Evolutionary conservation across 1,140 invertebrate species (phyloP).

Genomic region (Danaus melanippus): DNA sequence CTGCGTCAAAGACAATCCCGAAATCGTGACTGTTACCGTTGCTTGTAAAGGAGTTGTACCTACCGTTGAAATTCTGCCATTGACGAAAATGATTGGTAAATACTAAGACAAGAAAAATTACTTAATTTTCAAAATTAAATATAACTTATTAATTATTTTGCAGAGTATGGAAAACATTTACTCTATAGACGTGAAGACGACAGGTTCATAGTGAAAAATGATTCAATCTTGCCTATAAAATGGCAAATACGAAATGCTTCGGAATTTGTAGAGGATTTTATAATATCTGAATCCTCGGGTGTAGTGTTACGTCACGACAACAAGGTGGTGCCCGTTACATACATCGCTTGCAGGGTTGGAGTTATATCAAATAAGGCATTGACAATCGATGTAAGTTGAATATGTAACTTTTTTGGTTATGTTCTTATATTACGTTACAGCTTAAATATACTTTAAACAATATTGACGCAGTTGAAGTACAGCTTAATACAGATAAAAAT

Average conservation of each 20-base stretch:
- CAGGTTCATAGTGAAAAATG: slow-evolving; percentile 63
- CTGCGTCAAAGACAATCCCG: slow-evolving; percentile 59
- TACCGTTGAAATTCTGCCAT: slow-evolving; percentile 49
- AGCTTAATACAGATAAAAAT: too few relatives aligned
- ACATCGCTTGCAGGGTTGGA: slow-evolving; percentile 56
- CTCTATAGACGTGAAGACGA: slow-evolving; percentile 58
- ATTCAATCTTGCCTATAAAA: slow-evolving; percentile 58
- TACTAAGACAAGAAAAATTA: background rate
- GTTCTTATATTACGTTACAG: too few relatives aligned
- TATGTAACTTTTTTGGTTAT: slow-evolving; percentile 6
- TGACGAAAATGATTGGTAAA: slow-evolving; percentile 53
- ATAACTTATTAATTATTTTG: slow-evolving; percentile 14
- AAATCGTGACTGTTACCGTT: slow-evolving; percentile 48
- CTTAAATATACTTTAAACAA: too few relatives aligned
- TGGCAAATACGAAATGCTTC: slow-evolving; percentile 56
- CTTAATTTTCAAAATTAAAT: background rate
- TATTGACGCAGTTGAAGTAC: too few relatives aligned
- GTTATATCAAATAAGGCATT: slow-evolving; percentile 43
- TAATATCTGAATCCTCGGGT: slow-evolving; percentile 46
- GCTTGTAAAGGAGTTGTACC: slow-evolving; percentile 52
- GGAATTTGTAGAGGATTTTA: slow-evolving; percentile 58
- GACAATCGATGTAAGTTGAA: slow-evolving; percentile 48
- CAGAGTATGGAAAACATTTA: slow-evolving; percentile 57
- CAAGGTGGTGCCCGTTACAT: slow-evolving; percentile 56
- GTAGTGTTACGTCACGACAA: slow-evolving; percentile 52